phyloP scores from a whole-genome alignment of 1,140 invertebrate genomes.

The Hylaeus volcanicus region DNA sequence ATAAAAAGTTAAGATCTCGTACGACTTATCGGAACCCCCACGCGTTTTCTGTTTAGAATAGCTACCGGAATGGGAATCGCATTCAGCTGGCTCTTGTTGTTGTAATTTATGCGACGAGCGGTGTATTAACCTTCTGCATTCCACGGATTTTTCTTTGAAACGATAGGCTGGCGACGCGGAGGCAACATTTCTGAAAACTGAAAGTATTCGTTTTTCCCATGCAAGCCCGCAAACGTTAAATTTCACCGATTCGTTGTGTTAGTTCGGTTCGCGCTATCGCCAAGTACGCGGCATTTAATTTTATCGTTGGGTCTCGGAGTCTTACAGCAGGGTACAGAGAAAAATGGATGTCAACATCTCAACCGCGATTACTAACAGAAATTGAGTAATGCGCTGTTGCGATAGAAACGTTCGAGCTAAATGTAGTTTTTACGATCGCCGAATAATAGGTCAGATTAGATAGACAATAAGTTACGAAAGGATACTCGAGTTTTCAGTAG shows the following conservation, averaged over 20 bases:
- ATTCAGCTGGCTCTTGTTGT: too few species aligned
- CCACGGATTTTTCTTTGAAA: too few species aligned
- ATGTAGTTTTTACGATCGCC: not conserved
- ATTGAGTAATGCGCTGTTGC: conserved; percentile 16
- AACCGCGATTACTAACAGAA: not conserved
- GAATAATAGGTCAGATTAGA: not conserved
- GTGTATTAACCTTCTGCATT: too few species aligned
- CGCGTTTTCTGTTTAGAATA: not conserved
- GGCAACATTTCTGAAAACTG: too few species aligned
- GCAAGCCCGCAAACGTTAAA: too few species aligned
- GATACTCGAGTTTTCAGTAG: too few species aligned
- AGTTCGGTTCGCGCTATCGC: too few species aligned
- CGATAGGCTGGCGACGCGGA: too few species aligned
- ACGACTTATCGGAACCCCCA: not conserved
- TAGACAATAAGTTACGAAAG: not conserved
- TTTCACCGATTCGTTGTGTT: too few species aligned
- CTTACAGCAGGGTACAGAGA: not conserved
- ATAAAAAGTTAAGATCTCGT: conserved; percentile 19
- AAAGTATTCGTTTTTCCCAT: too few species aligned
- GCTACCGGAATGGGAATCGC: not conserved
- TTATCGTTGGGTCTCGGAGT: too few species aligned
- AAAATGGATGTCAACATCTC: not conserved
- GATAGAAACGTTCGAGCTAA: conserved; percentile 11
- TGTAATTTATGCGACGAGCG: too few species aligned
- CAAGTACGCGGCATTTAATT: not conserved